Percentiles rank a stretch among this genome's conserved stretches.
phyloP scores from a whole-genome alignment of 1,140 invertebrate genomes.

The Riptortus pedestris region DNA sequence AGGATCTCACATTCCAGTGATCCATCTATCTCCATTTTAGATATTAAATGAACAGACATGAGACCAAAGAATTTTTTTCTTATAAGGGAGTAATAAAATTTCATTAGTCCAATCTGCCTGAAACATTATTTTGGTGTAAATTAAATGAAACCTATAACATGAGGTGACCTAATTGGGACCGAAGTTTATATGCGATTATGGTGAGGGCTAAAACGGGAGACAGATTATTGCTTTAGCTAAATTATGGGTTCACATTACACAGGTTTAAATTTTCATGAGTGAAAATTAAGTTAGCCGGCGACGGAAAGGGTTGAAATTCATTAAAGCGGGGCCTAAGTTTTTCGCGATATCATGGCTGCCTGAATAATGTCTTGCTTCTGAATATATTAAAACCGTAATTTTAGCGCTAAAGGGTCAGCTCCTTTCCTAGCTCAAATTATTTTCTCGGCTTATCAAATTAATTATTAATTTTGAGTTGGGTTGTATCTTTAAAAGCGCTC shows the following conservation, averaged over 20 bases:
- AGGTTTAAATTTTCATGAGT: not conserved
- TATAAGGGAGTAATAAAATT: no score
- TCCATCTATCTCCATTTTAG: no score
- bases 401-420: not conserved
- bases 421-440: not conserved
- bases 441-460: not conserved
- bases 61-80: no score
- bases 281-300: not conserved
- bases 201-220: not conserved
- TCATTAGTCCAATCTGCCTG: no score
- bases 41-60: no score
- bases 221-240: not conserved
- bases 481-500: no score
- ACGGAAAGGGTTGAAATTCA: not conserved
- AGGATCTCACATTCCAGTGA: no score
- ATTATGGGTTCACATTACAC: not conserved
- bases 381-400: not conserved
- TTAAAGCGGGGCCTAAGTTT: not conserved
- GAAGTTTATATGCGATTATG: no score
- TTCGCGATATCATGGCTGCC: not conserved
- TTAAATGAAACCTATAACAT: no score
- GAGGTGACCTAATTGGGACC: no score
- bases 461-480: no score
- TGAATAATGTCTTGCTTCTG: slow-evolving; percentile 2
- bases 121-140: no score